Evolutionary conservation across 2,888 invertebrate genomes (phyloP).

Genomic region (Pecten maximus): DNA sequence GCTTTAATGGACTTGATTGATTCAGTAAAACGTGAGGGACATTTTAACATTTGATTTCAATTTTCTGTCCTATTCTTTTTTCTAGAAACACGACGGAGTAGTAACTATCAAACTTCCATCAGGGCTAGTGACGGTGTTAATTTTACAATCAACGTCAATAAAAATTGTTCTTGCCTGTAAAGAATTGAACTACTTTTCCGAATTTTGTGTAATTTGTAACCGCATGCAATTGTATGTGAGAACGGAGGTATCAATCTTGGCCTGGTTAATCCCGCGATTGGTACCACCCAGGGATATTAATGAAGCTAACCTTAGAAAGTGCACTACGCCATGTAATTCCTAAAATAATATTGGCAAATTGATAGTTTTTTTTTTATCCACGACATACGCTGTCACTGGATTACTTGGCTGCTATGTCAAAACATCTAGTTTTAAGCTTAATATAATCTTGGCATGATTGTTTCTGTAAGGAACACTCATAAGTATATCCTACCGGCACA

Average conservation of each 20-base stretch:
- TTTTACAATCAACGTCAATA: not conserved
- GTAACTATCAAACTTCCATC: not conserved
- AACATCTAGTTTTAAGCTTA: not conserved
- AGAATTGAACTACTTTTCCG: not conserved
- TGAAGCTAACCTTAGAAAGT: not conserved
- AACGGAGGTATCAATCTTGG: not conserved
- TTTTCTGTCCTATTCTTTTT: not conserved
- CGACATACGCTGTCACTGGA: not conserved
- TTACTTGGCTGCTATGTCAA: not conserved
- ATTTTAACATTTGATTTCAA: slow-evolving; percentile 20
- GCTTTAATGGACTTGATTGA: slow-evolving; percentile 21
- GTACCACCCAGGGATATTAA: not conserved
- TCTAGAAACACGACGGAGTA: not conserved
- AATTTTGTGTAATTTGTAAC: slow-evolving; percentile 20
- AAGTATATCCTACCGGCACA: no score
- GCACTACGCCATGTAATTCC: not conserved
- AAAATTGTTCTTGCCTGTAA: not conserved
- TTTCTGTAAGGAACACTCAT: not conserved
- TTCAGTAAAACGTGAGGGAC: slow-evolving; percentile 9
- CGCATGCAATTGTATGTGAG: not conserved
- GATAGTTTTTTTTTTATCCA: not conserved
- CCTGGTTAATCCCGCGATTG: not conserved
- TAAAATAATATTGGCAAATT: not conserved
- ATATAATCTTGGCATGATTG: not conserved
- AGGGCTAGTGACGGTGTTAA: not conserved